Base-by-base conservation (phyloP, 2,113 vertebrate genomes). In the Ctenomys sociabilis region DNA sequence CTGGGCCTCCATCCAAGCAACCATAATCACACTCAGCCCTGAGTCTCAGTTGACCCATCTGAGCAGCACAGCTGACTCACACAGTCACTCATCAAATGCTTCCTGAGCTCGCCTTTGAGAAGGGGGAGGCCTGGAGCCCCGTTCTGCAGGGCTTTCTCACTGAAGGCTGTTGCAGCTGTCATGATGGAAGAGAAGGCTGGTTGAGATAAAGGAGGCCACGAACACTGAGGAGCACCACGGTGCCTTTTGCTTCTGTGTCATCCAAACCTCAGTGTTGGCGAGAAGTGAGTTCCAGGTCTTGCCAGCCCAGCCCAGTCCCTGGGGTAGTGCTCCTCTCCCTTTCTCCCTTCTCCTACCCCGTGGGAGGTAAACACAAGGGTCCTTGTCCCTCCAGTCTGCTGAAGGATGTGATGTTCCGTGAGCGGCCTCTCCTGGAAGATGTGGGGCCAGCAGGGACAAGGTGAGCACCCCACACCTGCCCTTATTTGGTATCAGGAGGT, bases 391-490 rank as follows among this genome's bases (percentile, higher is more conserved):
- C n/a, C 85, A 59, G 30, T 21, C 35, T 37, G 17, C 14, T 22
- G 19, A 28, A 37, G 61, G 88, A 4, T 1, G 7, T 37, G 84
- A 9, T 35, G 17, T 32, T 75, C 80, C 0, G 45, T 89, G 83
- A 30, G 0, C 43, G 9, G 0, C 26, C 17, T n/a, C 91, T 64
- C n/a, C 0, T 1, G 59, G 72, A 57, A 94, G 35, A 75, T 12
- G 35, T 1, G 10, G 92, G 64, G 66, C 61, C 49, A 3, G 9
- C 61, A 19, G 9, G 0, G n/a, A 14, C 0, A 45, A 57, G 66
- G 43, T 66, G 21, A 70, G 88, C 94, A 94, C 96, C 96, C 90
- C 70, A 64, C 59, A 61, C 72, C 90, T 77, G 12, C 49, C 97
- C 83, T 91, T 94, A 88, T 86, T 89, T 9, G 0, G 73, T 72